Evolutionary conservation across 2,113 vertebrate genomes (phyloP), one percentile per base, ranked within the genome.

Genomic region (Psittacus erithacus): DNA sequence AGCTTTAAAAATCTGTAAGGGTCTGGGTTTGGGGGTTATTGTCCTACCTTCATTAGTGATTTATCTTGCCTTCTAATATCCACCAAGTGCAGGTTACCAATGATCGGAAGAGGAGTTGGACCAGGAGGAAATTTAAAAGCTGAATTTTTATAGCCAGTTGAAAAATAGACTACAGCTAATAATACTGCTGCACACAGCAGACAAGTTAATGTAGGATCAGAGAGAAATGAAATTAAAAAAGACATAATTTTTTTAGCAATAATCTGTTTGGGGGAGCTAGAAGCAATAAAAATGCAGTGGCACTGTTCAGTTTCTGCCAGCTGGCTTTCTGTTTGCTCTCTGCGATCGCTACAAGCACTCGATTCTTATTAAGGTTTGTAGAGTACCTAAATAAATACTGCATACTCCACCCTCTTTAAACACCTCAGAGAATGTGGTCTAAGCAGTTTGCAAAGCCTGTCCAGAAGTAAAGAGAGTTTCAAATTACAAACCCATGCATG

Each of bases 391-490:
- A 96, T 94, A 97, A 96, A 96, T 96, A 96, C 86, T 86, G 88
- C 92, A 93, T 89, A 96, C 97, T 97, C 96, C 97, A 97, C 97
- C 97, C 96, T 97, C 93, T 97, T 97, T 97, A 97, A 97, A 97
- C 97, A 97, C 97, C 97, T 97, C 92, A 78, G 94, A 97, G 97
- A 97, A 97, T 97, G 97, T 95, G 95, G 97, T 97, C 94, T 95
- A 97, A 97, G 97, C 97, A 97, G 97, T 97, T 97, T 97, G 96
- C 90, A 96, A 94, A 95, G 93, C 96, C 95, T 96, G 96, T 96
- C 95, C 96, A 97, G 96, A 93, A 97, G 91, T 90, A 86, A 97
- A 95, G 92, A 95, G 82, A 94, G 97, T 97, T 92, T 97, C 94
- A 85, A 91, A 89, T 97, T 97, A 95, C 97, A 96, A 95, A 93